Evolutionary conservation across 2,888 invertebrate species (phyloP).

Genomic region (Parochlus steinenii): DNA sequence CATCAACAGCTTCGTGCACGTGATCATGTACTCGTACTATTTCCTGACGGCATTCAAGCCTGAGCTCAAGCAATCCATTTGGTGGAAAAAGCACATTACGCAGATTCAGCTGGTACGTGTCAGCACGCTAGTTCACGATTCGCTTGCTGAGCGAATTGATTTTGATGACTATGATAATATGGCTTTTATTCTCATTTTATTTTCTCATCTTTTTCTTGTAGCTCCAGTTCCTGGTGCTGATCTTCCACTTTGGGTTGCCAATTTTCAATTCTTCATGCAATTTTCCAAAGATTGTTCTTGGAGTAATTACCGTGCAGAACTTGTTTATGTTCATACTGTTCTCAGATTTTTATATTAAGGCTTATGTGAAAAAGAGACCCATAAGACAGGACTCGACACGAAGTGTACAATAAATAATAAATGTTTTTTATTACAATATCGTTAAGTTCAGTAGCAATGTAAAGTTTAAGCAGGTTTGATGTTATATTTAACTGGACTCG

Average conservation of each 20-base stretch:
- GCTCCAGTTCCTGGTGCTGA: constrained; percentile 10
- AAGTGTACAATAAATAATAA: neutral
- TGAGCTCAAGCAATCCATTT: constrained; percentile 45
- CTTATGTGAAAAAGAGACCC: constrained; percentile 7
- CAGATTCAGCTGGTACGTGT: constrained; percentile 60
- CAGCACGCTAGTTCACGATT: too few species aligned
- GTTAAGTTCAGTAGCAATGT: too few species aligned
- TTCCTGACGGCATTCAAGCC: constrained; percentile 51
- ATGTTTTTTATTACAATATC: neutral
- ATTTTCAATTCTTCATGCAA: constrained; percentile 14
- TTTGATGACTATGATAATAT: too few species aligned
- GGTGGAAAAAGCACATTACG: constrained; percentile 71
- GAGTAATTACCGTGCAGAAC: neutral
- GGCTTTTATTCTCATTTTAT: too few species aligned
- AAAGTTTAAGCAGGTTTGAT: too few species aligned
- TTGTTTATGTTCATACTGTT: neutral
- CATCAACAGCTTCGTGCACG: constrained; percentile 61
- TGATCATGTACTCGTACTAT: constrained; percentile 73
- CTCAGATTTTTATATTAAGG: constrained; percentile 6
- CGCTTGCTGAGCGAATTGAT: too few species aligned
- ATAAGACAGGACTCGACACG: neutral
- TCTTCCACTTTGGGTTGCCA: neutral
- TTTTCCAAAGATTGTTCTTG: neutral
- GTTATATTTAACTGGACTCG: too few species aligned
- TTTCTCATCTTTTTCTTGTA: too few species aligned